phyloP scores from a whole-genome alignment of 2,888 invertebrate species.

The Cephus pygmeus region DNA sequence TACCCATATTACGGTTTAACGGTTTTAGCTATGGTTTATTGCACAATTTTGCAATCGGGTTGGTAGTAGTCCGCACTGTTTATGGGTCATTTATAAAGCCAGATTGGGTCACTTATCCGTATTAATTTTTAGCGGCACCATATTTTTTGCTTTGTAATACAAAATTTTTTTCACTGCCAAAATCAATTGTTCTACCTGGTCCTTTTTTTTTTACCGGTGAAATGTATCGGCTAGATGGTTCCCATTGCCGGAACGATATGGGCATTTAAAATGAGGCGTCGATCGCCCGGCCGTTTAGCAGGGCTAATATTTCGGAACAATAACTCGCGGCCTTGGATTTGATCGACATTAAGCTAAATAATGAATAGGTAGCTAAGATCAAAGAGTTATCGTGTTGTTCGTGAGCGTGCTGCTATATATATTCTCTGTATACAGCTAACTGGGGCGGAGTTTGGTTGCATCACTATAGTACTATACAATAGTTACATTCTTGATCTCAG shows the following conservation, averaged over 20 bases:
- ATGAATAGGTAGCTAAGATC: constrained; percentile 36
- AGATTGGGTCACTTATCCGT: too few relatives aligned
- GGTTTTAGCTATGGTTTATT: neutral
- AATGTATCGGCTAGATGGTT: neutral
- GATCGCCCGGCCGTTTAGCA: constrained; percentile 6
- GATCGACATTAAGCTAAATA: constrained; percentile 37
- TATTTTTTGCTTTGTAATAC: neutral
- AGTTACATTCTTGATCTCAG: neutral
- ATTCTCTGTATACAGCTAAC: constrained; percentile 25
- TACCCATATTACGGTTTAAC: neutral
- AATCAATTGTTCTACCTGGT: neutral
- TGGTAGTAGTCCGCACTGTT: neutral
- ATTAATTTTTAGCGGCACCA: too few relatives aligned
- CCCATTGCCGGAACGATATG: neutral
- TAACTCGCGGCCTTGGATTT: constrained; percentile 30
- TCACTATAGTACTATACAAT: constrained; percentile 23
- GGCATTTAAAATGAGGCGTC: neutral
- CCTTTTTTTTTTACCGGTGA: neutral
- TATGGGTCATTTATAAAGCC: neutral
- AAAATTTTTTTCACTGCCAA: neutral
- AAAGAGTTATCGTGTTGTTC: constrained; percentile 16
- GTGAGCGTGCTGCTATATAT: neutral
- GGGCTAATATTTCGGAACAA: constrained; percentile 24
- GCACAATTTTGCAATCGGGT: neutral
- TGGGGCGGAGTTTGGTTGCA: constrained; percentile 42